Conservation (phyloP, 23 tunicate species). For the Styela clava region DNA sequence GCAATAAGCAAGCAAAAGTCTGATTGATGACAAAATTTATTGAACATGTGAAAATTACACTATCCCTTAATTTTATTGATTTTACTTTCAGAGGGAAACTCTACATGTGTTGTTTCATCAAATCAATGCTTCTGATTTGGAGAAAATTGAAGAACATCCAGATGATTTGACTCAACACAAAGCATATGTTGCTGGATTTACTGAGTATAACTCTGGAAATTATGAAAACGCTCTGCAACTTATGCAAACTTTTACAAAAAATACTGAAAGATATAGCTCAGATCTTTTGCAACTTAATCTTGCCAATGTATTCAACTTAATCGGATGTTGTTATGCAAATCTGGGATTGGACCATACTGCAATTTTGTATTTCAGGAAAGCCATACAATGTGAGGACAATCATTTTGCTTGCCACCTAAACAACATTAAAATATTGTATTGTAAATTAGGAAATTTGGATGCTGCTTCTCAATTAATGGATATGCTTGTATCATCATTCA, state of each 20-base stretch:
- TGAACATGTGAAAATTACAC: too few species aligned
- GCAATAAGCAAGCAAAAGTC: too few species aligned
- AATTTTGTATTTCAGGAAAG: conserved; percentile 28
- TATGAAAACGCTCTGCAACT: neutral
- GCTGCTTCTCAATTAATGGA: conserved; percentile 8
- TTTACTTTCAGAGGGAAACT: too few species aligned
- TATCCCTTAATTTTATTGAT: too few species aligned
- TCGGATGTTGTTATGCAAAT: conserved; percentile 22
- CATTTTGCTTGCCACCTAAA: neutral
- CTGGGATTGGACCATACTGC: conserved; percentile 16
- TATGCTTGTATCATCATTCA: neutral
- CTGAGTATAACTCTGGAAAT: neutral
- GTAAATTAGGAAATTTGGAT: conserved; percentile 3
- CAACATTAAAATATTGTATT: neutral
- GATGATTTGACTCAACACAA: neutral
- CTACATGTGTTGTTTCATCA: neutral
- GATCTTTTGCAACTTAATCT: neutral
- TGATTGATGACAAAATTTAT: too few species aligned
- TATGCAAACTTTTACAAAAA: neutral
- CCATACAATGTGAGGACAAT: neutral
- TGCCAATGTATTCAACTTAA: conserved; percentile 8
- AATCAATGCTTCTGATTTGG: neutral
- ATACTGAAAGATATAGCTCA: neutral
- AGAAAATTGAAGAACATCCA: neutral
- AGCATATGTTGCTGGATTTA: neutral